phyloP scores from a whole-genome alignment of 1,140 invertebrate species.

The Neuroterus valhalla region DNA sequence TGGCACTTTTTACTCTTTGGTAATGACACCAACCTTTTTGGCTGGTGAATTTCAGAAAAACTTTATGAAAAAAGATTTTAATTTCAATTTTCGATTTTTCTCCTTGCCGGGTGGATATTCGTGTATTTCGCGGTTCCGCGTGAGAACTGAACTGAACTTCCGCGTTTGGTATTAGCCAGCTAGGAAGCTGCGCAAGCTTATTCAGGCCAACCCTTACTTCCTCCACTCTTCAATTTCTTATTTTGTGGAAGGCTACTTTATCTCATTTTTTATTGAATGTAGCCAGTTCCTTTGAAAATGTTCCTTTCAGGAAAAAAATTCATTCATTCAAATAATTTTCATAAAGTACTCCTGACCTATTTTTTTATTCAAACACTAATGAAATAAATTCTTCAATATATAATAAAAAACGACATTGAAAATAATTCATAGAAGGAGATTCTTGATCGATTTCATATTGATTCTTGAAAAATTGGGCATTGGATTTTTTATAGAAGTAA shows the following conservation, averaged over 20 bases:
- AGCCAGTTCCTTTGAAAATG: constrained; percentile 6
- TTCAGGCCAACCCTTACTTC: not conserved
- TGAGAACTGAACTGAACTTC: constrained; percentile 8
- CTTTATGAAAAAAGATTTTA: not conserved
- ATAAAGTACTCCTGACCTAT: not conserved
- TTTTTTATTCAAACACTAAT: not conserved
- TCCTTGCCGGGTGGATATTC: not conserved
- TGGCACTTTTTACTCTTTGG: no score
- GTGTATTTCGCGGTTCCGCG: constrained; percentile 21
- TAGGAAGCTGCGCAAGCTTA: constrained; percentile 2
- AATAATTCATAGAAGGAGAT: no score
- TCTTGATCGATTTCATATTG: no score
- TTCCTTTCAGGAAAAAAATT: not conserved
- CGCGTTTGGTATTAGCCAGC: not conserved
- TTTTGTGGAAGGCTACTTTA: not conserved
- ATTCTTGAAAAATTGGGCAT: no score
- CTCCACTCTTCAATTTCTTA: constrained; percentile 9
- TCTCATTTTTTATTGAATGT: not conserved
- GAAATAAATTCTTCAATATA: no score
- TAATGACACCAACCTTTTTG: no score
- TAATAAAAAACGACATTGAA: no score
- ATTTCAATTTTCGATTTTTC: not conserved
- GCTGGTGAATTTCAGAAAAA: no score
- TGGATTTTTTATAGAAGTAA: no score
- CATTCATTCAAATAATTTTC: not conserved